Base-by-base conservation (phyloP, 2,888 invertebrate species). In the Malacosoma neustria region DNA sequence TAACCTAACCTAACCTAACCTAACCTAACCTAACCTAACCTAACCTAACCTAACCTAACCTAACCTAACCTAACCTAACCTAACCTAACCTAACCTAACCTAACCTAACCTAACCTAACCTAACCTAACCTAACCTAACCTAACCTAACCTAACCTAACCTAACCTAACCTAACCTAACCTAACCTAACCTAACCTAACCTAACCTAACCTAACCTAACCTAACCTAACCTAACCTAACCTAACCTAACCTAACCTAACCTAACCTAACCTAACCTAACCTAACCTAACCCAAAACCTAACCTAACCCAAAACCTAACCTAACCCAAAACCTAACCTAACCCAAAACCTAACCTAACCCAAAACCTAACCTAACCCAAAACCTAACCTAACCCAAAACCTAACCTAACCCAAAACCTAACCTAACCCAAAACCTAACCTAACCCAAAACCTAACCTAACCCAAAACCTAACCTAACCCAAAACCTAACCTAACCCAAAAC, bases 1-100 rank as follows among this genome's bases (percentile, higher is more conserved):
- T 34, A 38, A 34, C 34, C 36, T 37, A 30, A 30, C 30, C 30
- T 30, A 30, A 30, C 30, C 30, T 30, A 30, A 30, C 30, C 30
- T 30, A 30, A 30, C 30, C 30, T 30, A 30, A 30, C 30, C 30
- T 30, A 30, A 30, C 30, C 30, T 30, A 30, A 30, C 30, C 30
- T 30, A 30, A 30, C 30, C 30, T 30, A 30, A 30, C 30, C 30
- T 30, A 30, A 30, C 30, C 30, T 30, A 30, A 30, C 30, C 30
- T 30, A 30, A 30, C 30, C 30, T 30, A 30, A 30, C 30, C 30
- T 30, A 30, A 30, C 30, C 30, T 30, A 30, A 30, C 30, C 30
- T 30, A 30, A 30, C 30, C 30, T 30, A 30, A 30, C 30, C 30
- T 30, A 30, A 30, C 30, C 30, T 30, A 30, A 30, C 30, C 30